Evolutionary conservation across 1,140 invertebrate genomes (phyloP).

Genomic region (Drosophila eugracilis): DNA sequence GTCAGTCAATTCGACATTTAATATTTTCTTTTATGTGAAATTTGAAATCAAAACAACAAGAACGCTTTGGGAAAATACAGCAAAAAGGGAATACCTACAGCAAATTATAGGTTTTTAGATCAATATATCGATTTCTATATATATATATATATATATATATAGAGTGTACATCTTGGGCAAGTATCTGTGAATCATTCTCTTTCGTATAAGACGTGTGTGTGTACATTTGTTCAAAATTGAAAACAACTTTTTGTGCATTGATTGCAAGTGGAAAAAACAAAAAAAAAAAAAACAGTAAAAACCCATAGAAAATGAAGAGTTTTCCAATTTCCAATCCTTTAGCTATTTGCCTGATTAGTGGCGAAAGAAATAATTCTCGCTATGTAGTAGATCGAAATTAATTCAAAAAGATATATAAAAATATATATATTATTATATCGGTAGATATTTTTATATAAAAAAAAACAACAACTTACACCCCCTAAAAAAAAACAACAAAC

Average conservation of each 20-base stretch:
- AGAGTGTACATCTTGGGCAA: conserved; percentile 67
- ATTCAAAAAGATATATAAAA: conserved; percentile 47
- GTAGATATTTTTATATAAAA: conserved; percentile 84
- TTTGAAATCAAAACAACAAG: conserved; percentile 14
- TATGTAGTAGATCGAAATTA: conserved; percentile 36
- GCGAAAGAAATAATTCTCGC: conserved; percentile 30
- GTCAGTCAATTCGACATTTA: conserved; percentile 59
- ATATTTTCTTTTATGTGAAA: conserved; percentile 78
- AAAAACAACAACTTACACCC: conserved; percentile 31
- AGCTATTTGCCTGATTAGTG: conserved; percentile 18
- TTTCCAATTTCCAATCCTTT: conserved; percentile 12
- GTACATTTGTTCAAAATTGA: conserved; percentile 84
- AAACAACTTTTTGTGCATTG: conserved; percentile 84
- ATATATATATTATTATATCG: no score
- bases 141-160: conserved; percentile 3
- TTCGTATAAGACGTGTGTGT: conserved; percentile 58
- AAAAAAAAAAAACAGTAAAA: conserved; percentile 20
- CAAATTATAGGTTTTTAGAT: conserved; percentile 40
- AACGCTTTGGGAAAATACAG: conserved; percentile 38
- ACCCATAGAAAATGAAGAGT: conserved; percentile 33
- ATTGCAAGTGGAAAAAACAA: conserved; percentile 52
- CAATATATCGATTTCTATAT: conserved; percentile 47
- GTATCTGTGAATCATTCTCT: conserved; percentile 32
- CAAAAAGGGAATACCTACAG: conserved; percentile 37
- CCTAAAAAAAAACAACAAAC: conserved; percentile 21